Evolutionary conservation across 2,888 invertebrate species (phyloP).

Genomic region (Bruchidius siliquastri): DNA sequence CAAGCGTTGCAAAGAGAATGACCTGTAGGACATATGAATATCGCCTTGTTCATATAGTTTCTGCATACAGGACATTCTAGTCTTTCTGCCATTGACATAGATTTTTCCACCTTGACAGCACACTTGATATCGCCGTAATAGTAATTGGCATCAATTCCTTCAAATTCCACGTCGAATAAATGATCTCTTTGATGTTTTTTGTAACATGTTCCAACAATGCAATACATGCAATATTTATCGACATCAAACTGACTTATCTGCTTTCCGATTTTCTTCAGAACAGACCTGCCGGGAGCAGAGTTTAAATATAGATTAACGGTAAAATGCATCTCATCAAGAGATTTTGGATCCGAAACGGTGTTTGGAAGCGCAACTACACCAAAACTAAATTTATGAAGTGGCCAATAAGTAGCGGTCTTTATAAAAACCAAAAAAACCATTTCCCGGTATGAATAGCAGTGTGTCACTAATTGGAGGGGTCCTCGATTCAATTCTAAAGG

Average conservation of each 20-base stretch:
- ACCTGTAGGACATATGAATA: conserved; percentile 16
- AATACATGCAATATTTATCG: neutral
- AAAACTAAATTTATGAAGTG: neutral
- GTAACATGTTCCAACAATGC: neutral
- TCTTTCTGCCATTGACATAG: conserved; percentile 8
- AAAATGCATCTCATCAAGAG: neutral
- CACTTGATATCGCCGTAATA: neutral
- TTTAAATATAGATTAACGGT: neutral
- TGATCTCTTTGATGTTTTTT: neutral
- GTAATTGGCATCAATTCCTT: neutral
- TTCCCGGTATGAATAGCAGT: neutral
- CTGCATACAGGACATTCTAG: conserved; percentile 20
- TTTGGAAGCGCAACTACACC: neutral
- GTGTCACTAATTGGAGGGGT: neutral
- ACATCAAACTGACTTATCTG: neutral
- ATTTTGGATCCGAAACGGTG: neutral
- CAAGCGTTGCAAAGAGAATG: conserved; percentile 17
- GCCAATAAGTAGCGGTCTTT: neutral
- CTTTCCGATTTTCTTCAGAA: neutral
- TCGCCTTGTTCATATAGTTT: conserved; percentile 14
- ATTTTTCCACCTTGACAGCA: conserved; percentile 4
- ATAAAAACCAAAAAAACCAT: neutral
- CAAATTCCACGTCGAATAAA: neutral
- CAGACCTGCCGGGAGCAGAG: neutral
- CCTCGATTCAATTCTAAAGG: neutral